Conservation (phyloP, 2,113 vertebrate species). For the Chaetorhynchus papuensis region DNA sequence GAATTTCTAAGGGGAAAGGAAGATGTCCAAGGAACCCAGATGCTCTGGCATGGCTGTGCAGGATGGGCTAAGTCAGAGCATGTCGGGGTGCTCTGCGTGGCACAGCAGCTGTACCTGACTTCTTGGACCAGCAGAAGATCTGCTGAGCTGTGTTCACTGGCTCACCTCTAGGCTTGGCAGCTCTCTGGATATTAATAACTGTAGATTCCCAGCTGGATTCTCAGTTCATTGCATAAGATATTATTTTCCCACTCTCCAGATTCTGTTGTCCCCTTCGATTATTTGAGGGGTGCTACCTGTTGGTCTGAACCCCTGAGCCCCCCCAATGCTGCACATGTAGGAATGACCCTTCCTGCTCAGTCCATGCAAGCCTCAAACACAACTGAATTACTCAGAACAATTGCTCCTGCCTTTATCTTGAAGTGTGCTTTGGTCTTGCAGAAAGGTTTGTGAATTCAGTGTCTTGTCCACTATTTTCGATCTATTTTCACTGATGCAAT, state of each 20-base stretch:
- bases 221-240: not conserved
- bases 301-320: not conserved
- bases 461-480: not conserved
- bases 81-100: not conserved
- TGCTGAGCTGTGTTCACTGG: not conserved
- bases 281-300: not conserved
- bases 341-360: not conserved
- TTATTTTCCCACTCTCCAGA: not conserved
- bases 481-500: not conserved
- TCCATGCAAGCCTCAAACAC: not conserved
- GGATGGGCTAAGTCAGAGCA: not conserved
- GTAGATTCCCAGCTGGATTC: not conserved
- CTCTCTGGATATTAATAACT: not conserved
- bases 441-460: not conserved
- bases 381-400: not conserved
- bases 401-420: not conserved
- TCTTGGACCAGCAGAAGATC: not conserved
- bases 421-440: not conserved
- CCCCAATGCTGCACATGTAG: accelerated
- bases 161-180: not conserved
- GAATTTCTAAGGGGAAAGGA: not conserved
- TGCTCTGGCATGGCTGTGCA: not conserved
- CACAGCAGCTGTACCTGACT: not conserved
- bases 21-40: not conserved
- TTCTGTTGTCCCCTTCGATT: not conserved